Evolutionary conservation across 2,888 invertebrate species (phyloP), one percentile per base, ranked within the genome.

Genomic region (Ashinkailepas kermadecensis): DNA sequence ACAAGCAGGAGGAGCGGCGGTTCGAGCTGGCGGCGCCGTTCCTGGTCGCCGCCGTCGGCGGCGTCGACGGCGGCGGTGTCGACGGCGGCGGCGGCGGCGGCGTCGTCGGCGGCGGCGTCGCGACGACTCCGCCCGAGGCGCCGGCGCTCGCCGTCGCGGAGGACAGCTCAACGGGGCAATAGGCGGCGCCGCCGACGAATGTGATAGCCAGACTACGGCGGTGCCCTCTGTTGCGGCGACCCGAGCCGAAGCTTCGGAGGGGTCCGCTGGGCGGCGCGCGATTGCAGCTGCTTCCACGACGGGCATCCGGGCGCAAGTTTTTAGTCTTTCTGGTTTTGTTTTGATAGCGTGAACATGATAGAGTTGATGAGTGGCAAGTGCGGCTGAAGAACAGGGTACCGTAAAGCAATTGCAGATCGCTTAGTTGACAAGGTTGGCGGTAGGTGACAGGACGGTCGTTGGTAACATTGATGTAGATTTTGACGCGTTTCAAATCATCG

Each of bases 1-100:
- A 95, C 88, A 79, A 58, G 18, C 79, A 58, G 23, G 79, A 79
- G 58, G 79, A 74, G 74, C 54, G 74, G 21, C 74, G 74, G 11
- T 74, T 74, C 56, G 74, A 74, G 21, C 18, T 74, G 74, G 21
- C 74, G 15, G 13, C 70, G 10, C 74, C 74, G 21, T 56, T 21
- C 56, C 56, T 74, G 54, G 56, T 6, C 2, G 74, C 54, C 21
- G 21, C 54, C 9, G 56, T 21, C 12, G 13, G 56, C 7, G 11
- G 25, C 11, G 7, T 67, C 25, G 15, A 10, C 13, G 9, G n/a
- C 12, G 67, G n/a, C 12, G 25, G 11, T 12, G 15, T 15, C 12
- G 12, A 11, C 59, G 15, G 11, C 59, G 15, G 59, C 59, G 59
- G 59, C 12, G 59, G 11, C 12, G 12, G 12, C 59, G 59, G 2